Evolutionary conservation across 2,797 vertebrate genomes (phyloP).

Genomic region (Parambassis ranga): DNA sequence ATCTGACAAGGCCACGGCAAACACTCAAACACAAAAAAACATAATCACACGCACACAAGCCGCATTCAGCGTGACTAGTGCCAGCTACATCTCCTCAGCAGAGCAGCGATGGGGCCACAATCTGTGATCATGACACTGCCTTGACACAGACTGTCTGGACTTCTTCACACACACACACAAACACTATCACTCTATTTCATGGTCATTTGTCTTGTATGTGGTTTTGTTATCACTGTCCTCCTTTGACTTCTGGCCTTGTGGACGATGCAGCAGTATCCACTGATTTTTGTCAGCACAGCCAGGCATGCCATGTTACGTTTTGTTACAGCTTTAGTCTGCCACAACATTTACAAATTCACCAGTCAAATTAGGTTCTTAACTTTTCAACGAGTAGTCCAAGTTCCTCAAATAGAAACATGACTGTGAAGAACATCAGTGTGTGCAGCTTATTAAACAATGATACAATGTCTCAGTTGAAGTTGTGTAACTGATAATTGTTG

Average conservation of each 20-base stretch:
- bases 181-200: conserved; percentile 28
- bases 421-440: neutral
- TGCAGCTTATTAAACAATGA: no score
- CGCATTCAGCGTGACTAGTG: conserved; percentile 44
- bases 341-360: conserved; percentile 9
- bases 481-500: no score
- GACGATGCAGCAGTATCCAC: neutral
- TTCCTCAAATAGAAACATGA: conserved; percentile 9
- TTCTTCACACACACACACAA: conserved; percentile 26
- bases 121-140: conserved; percentile 70
- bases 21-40: conserved; percentile 29
- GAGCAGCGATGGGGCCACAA: conserved; percentile 63
- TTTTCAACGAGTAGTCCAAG: conserved; percentile 24
- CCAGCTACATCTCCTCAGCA: conserved; percentile 64
- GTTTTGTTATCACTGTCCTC: conserved; percentile 17
- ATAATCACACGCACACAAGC: conserved; percentile 16
- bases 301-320: neutral
- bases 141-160: conserved; percentile 61
- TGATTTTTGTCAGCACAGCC: conserved; percentile 18
- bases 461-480: no score
- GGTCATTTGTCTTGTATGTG: conserved; percentile 40
- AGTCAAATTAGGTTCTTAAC: neutral
- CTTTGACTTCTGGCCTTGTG: conserved; percentile 47
- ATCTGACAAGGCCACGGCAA: conserved; percentile 56
- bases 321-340: neutral